These are phyloP conservation scores for Acanthosepion pharaonis DNA, from an alignment of 2,888 invertebrate genomes.

Conservation along the genomic window DNA sequence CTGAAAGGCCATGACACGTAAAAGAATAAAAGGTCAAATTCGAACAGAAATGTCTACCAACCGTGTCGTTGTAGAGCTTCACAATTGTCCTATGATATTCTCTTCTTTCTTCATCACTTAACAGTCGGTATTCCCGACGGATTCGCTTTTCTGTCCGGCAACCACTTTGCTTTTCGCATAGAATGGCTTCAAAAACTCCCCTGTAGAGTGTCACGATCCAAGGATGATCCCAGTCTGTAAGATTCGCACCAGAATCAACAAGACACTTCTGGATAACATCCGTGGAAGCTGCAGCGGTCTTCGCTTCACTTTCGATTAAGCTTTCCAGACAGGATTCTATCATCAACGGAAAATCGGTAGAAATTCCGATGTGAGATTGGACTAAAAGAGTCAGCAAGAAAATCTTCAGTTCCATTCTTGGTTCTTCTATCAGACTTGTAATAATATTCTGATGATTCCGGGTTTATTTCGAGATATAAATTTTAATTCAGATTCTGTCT, in stretches of 20 bases:
- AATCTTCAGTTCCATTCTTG: not conserved
- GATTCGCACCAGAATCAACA: not conserved
- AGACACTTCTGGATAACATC: not conserved
- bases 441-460: not conserved
- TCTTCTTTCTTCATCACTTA: not conserved
- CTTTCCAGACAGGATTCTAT: not conserved
- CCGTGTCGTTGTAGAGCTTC: conserved; percentile 39
- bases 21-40: too few relatives aligned
- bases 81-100: not conserved
- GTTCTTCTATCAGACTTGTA: not conserved
- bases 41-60: not conserved
- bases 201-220: conserved; percentile 36
- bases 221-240: not conserved
- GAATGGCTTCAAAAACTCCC: not conserved
- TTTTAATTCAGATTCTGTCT: not conserved
- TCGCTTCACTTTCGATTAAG: not conserved
- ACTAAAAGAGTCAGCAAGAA: not conserved
- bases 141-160: not conserved
- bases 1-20: too few relatives aligned
- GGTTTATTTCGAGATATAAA: not conserved
- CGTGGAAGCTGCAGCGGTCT: not conserved
- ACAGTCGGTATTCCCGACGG: not conserved
- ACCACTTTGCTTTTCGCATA: not conserved
- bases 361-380: not conserved
- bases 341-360: not conserved